Conservation (phyloP, 2,888 invertebrate species). For the Torymus aiolomorphi region DNA sequence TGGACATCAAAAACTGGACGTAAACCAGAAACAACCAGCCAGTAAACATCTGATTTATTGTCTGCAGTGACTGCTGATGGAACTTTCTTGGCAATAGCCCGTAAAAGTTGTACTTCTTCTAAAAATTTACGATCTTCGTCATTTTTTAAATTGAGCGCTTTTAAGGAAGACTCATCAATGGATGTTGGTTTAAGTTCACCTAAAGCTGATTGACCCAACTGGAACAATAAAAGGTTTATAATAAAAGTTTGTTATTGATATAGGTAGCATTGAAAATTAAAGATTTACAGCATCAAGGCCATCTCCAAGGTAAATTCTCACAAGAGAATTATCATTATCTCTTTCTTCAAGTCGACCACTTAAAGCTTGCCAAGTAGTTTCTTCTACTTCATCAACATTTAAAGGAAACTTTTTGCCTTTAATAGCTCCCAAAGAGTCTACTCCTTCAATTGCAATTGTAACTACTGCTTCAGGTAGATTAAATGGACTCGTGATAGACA, state of each 20-base stretch:
- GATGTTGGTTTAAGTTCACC: constrained; percentile 71
- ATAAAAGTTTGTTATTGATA: constrained; percentile 1
- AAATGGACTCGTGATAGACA: constrained; percentile 84
- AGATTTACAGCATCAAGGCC: constrained; percentile 81
- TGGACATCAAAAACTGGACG: constrained; percentile 81
- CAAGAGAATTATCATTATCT: constrained; percentile 80
- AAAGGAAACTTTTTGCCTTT: constrained; percentile 78
- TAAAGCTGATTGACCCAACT: constrained; percentile 73
- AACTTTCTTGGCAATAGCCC: constrained; percentile 79
- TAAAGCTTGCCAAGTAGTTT: constrained; percentile 79
- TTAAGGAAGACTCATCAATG: constrained; percentile 68
- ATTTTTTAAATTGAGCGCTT: constrained; percentile 63
- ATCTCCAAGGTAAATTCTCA: constrained; percentile 81
- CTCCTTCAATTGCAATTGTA: constrained; percentile 83
- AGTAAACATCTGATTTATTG: constrained; percentile 81
- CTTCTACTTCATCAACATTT: constrained; percentile 80
- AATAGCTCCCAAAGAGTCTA: constrained; percentile 72
- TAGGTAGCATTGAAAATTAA: not conserved
- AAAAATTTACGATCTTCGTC: constrained; percentile 82
- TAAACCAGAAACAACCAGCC: constrained; percentile 81
- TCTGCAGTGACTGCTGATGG: constrained; percentile 77
- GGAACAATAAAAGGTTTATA: constrained; percentile 33
- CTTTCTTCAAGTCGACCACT: constrained; percentile 80
- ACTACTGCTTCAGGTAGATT: constrained; percentile 84
- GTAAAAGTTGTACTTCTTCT: constrained; percentile 79